Base-by-base conservation (phyloP, 2,113 vertebrate species). In the Vireo altiloquus region DNA sequence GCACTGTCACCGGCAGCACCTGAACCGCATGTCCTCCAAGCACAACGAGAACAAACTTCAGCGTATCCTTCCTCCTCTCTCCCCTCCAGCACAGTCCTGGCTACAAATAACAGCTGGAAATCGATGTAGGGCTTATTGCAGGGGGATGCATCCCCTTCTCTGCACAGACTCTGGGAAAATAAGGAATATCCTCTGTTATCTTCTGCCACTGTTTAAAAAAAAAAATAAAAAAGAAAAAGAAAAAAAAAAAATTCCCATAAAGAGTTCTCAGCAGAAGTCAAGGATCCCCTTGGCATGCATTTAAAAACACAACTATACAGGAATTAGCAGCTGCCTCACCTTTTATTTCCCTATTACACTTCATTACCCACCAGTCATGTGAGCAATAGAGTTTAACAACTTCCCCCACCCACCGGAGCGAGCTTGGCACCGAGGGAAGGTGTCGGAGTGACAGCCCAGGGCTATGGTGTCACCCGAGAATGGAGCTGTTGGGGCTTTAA, bases 1-100 rank as follows among this genome's bases (percentile, higher is more conserved):
- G 71, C 97, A 96, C 90, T 98, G 98, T 59, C 98, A 98, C 92
- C 93, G 90, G 86, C 97, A 98, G 88, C 98, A 98, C 88, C 94
- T 98, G 95, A 97, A 90, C 64, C 98, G 97, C 90, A 95, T 98
- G 91, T 97, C 95, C 82, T 93, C 98, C 11, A 97, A 98, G 86
- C 90, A 94, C 33, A 97, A 97, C 0, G 97, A 98, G 91, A 97
- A 98, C 92, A 97, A 97, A 90, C 87, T 90, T 8, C 97, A 98
- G 30, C 96, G 97, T 98, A 98, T 98, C 98, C 97, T 98, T 91
- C 33, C 21, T 40, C 27, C 52, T 59, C 52, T 28, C 24, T 53
- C 25, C 31, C 53, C 30, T 39, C 30, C 70, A 44, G 40, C 35
- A 12, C 9, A 17, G 77, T 3, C 66, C 60, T 39, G 44, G 37